Base-by-base conservation (phyloP, 2,888 invertebrate genomes). In the Tenthredo distinguenda region DNA sequence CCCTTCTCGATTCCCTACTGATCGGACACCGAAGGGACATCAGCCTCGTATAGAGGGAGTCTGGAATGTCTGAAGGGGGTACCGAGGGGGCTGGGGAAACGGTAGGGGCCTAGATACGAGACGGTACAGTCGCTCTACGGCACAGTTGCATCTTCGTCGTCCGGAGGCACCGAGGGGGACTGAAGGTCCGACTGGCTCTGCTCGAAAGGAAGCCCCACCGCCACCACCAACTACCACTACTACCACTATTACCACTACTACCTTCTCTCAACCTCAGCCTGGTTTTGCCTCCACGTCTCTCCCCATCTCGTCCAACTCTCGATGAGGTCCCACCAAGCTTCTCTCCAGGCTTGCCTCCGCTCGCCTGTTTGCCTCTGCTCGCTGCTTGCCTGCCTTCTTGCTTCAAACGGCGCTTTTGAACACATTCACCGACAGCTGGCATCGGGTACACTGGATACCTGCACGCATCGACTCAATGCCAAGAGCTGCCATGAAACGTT, bases 391-490 rank as follows among this genome's bases (percentile, higher is more conserved):
- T 81, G 91, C 91, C 91, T 91, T 92, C 91, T 92, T 91, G 92
- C 91, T 90, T 87, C 89, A 81, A 89, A 90, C 90, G 88, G 91
- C 92, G 91, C 92, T 92, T 92, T 92, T 91, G 92, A 93, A 92
- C 92, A 92, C 92, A 91, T 91, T 92, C 91, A 92, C 91, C 92
- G 92, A 92, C 93, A 93, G 92, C 93, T 93, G 93, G 92, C 92
- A 91, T 92, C 92, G 92, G 90, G 92, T 91, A 90, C 62, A 81
- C 81, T 62, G 81, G 81, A 81, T 81, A 81, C 81, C 81, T 81
- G 81, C 58, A 81, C 81, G 81, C 81, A 81, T 81, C 81, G 81
- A 62, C 40, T 81, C 81, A 81, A 81, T 81, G 81, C 81, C 81
- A 81, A 77, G 85, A 86, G 87, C 88, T 87, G 88, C 87, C 88